A percentile compares a stretch with the other conserved stretches of the same genome.
Evolutionary conservation across 2,113 vertebrate species (phyloP).

Genomic region (Oreocharis arfaki): DNA sequence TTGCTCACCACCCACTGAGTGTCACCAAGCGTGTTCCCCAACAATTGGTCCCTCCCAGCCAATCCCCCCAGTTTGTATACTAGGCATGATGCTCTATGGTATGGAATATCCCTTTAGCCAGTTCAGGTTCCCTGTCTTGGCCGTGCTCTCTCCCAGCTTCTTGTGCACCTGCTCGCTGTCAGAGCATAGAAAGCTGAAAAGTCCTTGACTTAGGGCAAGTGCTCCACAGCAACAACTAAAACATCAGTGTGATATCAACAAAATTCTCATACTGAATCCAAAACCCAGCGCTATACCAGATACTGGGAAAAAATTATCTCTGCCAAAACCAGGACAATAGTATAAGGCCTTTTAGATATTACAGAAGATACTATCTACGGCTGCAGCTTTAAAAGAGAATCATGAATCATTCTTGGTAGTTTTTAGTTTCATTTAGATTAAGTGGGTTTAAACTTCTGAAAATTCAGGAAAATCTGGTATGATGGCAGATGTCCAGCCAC

Average conservation of each 20-base stretch:
- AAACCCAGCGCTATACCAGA: background rate
- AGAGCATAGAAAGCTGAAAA: background rate
- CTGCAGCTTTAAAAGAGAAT: background rate
- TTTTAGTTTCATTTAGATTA: background rate
- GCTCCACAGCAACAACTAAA: background rate
- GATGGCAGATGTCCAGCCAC: background rate
- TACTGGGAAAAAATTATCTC: background rate
- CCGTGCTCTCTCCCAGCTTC: background rate
- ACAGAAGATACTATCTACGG: background rate
- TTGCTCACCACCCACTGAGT: background rate
- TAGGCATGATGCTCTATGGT: background rate
- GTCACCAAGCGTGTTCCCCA: background rate
- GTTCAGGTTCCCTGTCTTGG: background rate
- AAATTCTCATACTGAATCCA: background rate
- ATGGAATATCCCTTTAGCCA: background rate
- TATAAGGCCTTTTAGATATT: background rate
- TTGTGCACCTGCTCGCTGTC: background rate
- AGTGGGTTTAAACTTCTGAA: background rate
- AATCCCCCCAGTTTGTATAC: background rate
- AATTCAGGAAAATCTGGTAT: background rate
- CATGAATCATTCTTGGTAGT: background rate
- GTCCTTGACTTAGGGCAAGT: background rate
- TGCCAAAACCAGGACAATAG: background rate
- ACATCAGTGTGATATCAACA: background rate
- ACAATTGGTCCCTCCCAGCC: background rate